A percentile compares a stretch with the other conserved stretches of the same genome.
Evolutionary conservation across 2,797 vertebrate genomes (phyloP).

Genomic region (Mallotus villosus): DNA sequence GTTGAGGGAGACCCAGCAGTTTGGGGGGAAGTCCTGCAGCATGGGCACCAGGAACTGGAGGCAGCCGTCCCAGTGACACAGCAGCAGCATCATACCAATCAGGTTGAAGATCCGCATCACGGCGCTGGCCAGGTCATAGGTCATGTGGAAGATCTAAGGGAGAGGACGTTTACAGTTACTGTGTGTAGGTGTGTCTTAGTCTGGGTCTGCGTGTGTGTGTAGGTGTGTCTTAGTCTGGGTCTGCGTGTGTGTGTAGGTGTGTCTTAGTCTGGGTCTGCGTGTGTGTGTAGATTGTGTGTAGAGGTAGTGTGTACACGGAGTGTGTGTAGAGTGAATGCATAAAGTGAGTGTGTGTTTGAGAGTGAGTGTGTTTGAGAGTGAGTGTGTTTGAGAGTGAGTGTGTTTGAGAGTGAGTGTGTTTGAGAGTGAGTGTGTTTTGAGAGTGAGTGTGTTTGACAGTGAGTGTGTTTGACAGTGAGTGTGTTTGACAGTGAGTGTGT

Average conservation of each 20-base stretch:
- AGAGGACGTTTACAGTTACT: not conserved
- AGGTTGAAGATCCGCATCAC: conserved; percentile 87
- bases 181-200: conserved; percentile 28
- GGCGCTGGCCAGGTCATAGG: conserved; percentile 85
- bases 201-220: conserved; percentile 25
- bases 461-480: not conserved
- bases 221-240: conserved; percentile 21
- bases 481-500: too few species aligned
- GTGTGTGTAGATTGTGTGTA: too few species aligned
- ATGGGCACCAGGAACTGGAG: conserved; percentile 88
- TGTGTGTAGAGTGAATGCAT: not conserved
- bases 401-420: conserved; percentile 1
- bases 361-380: conserved; percentile 1
- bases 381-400: too few species aligned
- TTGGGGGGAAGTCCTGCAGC: conserved; percentile 85
- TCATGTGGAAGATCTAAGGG: conserved; percentile 86
- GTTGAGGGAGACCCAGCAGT: conserved; percentile 88
- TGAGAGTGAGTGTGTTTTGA: conserved; percentile 7
- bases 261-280: conserved; percentile 27
- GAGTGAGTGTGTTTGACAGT: not conserved
- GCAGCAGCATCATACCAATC: conserved; percentile 86
- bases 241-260: conserved; percentile 37
- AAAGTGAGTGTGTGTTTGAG: not conserved
- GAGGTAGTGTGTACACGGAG: not conserved
- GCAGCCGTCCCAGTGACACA: conserved; percentile 87